Evolutionary conservation across 1,140 invertebrate genomes (phyloP), one percentile per base, ranked within the genome.

Genomic region (Plectrocnemia conspersa): DNA sequence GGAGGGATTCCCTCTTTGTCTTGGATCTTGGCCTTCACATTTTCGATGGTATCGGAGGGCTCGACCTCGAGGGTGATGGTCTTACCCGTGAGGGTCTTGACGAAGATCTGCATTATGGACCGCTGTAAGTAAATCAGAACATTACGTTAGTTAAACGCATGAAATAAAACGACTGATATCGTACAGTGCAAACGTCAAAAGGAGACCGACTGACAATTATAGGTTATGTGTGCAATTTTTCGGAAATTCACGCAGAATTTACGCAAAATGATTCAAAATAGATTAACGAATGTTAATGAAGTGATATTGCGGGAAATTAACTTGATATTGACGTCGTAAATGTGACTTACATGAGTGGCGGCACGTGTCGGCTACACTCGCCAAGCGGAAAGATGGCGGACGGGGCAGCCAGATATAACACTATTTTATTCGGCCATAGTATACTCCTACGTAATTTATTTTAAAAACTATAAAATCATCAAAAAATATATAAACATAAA

Each of bases 61-160:
- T 91, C 86, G 46, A 89, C 88, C 74, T 89, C 88, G 50, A 88
- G 79, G 58, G 87, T 90, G 69, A 89, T 91, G 63, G 89, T 91
- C 70, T 92, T 92, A 57, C 88, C 89, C 64, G 87, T 91, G 5
- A 91, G 75, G 61, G 86, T 90, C 72, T 89, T 90, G 3, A 91
- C 88, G 68, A 90, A 90, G 66, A 89, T 89, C 74, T 79, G 86
- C 85, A 79, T 91, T 67, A 58, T 79, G 65, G 64, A 49, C 5
- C 49, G 66, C 71, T 68, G 57, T 61, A 64, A 69, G 65, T 29
- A 52, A 42, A 62, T 54, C n/a, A n/a, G n/a, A n/a, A n/a, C n/a
- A n/a, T n/a, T n/a, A n/a, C n/a, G n/a, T n/a, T n/a, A n/a, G n/a
- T n/a, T n/a, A 29, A 29, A 29, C 27, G 13, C 27, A 29, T 29